Conservation (phyloP, 2,113 vertebrate genomes). For the Pyrgilauda ruficollis region DNA sequence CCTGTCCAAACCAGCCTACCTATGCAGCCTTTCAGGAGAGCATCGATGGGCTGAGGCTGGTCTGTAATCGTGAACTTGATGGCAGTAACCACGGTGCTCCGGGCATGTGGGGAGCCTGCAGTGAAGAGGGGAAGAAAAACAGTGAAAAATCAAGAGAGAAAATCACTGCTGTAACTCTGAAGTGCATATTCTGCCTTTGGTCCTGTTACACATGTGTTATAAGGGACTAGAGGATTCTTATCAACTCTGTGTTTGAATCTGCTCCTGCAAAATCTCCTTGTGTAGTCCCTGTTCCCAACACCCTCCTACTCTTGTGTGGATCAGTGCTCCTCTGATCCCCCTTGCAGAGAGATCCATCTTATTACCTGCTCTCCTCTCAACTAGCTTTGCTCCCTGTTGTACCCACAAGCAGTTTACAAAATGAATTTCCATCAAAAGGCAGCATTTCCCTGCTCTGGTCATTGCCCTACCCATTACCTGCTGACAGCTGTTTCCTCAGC, state of each 20-base stretch:
- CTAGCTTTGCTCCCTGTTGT: not conserved
- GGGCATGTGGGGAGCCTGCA: slow-evolving; percentile 82
- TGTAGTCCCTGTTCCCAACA: not conserved
- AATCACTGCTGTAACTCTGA: not conserved
- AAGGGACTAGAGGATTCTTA: not conserved
- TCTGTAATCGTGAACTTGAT: slow-evolving; percentile 92
- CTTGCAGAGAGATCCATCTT: not conserved
- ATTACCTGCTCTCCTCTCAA: not conserved
- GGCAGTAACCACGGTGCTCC: slow-evolving; percentile 88
- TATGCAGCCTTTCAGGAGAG: slow-evolving; percentile 86
- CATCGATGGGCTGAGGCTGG: slow-evolving; percentile 85
- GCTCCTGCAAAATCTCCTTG: not conserved
- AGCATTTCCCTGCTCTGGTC: not conserved
- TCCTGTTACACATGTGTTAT: accelerated
- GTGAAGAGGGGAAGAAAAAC: not conserved
- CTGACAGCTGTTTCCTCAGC: slow-evolving; percentile 84
- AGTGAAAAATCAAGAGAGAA: not conserved
- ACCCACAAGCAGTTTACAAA: not conserved
- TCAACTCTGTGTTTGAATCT: not conserved
- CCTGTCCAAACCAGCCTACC: slow-evolving; percentile 64
- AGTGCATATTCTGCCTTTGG: not conserved
- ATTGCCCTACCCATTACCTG: slow-evolving; percentile 69
- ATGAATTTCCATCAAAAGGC: not conserved
- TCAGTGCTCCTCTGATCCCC: not conserved
- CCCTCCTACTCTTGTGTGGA: not conserved